Base-by-base conservation (phyloP, 1,140 invertebrate species). In the Hetaerina americana region DNA sequence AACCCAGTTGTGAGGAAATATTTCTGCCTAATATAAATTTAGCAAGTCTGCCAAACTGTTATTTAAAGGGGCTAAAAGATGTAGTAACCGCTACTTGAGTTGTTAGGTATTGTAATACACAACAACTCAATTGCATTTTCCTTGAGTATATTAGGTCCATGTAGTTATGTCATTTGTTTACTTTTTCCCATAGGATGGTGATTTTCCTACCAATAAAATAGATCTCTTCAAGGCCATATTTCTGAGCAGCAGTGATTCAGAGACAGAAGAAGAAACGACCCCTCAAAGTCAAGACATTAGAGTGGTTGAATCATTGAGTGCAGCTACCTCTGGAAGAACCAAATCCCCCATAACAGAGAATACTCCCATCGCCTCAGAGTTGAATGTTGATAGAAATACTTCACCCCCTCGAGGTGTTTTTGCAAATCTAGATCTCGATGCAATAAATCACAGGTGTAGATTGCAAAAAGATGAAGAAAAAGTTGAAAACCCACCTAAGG, bases 221-320 rank as follows among this genome's bases (percentile, higher is more conserved):
- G 87, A 88, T 77, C 76, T 89, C 3, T 89, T 86, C 71, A 88
- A 88, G 76, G 85, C 87, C 0, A 88, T 89, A 77, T 89, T 89
- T 75, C 76, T 88, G 0, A 87, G 86, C 72, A 87, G 87, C 68
- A 87, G 84, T 75, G 87, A 88, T 18, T 57, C 40, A 57, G 40
- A 57, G 2, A 18, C 40, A 5, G 40, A 57, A n/a, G 40, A 57
- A 18, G 40, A 57, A 12, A 2, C 40, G 2, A 12, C 40, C 15
- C 15, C 40, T 57, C 15, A 57, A 40, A 40, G 40, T 18, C 40
- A 3, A 10, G 3, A 12, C 15, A 57, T 12, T 18, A 57, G 10
- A 57, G 40, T 57, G 40, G 3, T n/a, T 5, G 40, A 12, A 5
- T 57, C 40, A 57, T 57, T 12, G 15, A 5, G 31, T 40, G 1